Base-by-base conservation (phyloP, 2,113 vertebrate species). In the Tragelaphus buxtoni region DNA sequence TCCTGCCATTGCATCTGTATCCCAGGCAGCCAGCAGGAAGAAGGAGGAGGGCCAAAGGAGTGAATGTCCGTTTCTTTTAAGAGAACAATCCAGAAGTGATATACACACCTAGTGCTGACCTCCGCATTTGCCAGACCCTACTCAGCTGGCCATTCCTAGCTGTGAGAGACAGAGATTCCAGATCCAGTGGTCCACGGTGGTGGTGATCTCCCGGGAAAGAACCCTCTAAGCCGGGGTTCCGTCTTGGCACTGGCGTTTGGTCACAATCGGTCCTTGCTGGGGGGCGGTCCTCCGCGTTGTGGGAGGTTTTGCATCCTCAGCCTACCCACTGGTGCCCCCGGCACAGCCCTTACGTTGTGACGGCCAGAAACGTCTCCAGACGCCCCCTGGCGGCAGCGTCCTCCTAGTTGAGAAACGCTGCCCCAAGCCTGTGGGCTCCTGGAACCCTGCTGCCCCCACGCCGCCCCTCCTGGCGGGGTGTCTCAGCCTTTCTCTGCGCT, bases 241-340 rank as follows among this genome's bases (percentile, higher is more conserved):
- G 9, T 18, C 9, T 80, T 1, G 9, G 35, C 17, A 0, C 22
- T 1, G 87, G 26, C 26, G 1, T 11, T 58, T 24, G 76, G 83
- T 30, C 24, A 30, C 0, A 6, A 3, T 13, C 4, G 0, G 24
- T n/a, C 42, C 42, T 13, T 10, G 24, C 4, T 7, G n/a, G 5
- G n/a, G 81, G 39, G 47, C 13, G 0, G 1, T n/a, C 32, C 72
- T 20, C 11, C 4, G 5, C 0, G 0, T 17, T 2, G 82, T 10
- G 1, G 79, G 74, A 5, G 42, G 39, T 39, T 5, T 18, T 2
- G 28, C 18, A 4, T 39, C 49, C 63, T 24, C 8, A 28, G 49
- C 7, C 47, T 35, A 14, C 58, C 17, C 18, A 3, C 18, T 17
- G 51, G 35, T 39, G 84, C 58, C 8, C 3, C 22, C 2, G 14